Evolutionary conservation across 1,140 invertebrate species (phyloP).

Genomic region (Cotesia glomerata): DNA sequence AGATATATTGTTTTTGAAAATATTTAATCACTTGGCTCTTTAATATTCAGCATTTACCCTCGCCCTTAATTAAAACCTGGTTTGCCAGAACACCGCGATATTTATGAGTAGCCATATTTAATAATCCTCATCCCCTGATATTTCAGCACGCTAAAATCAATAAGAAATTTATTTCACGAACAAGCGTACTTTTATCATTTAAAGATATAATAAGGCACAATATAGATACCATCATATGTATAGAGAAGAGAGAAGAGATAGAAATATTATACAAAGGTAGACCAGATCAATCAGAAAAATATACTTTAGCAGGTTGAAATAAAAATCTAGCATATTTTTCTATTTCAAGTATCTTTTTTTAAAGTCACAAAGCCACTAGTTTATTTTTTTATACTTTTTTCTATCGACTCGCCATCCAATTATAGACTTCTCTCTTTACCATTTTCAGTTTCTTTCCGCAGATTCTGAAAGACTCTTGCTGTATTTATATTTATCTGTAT

Average conservation of each 20-base stretch:
- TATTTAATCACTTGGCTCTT: conserved; percentile 1
- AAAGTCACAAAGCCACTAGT: background rate
- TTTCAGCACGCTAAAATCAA: background rate
- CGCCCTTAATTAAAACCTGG: conserved; percentile 2
- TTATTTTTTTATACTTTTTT: background rate
- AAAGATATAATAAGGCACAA: too few relatives aligned
- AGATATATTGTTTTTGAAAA: conserved; percentile 8
- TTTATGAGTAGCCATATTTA: conserved; percentile 18
- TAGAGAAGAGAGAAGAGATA: background rate
- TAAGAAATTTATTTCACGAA: background rate
- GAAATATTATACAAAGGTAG: background rate
- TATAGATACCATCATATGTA: too few relatives aligned
- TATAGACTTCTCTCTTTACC: background rate
- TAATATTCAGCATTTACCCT: conserved; percentile 11
- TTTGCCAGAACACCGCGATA: conserved; percentile 1
- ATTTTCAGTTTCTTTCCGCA: background rate
- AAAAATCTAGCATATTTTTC: background rate
- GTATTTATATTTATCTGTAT: background rate
- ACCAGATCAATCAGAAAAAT: background rate
- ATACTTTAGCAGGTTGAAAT: background rate
- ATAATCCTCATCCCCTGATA: background rate
- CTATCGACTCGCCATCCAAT: conserved; percentile 5
- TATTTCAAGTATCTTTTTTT: background rate
- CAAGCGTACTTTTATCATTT: background rate
- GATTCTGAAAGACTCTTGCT: background rate